phyloP scores from a whole-genome alignment of 2,888 invertebrate species.

The Elysia crispata region DNA sequence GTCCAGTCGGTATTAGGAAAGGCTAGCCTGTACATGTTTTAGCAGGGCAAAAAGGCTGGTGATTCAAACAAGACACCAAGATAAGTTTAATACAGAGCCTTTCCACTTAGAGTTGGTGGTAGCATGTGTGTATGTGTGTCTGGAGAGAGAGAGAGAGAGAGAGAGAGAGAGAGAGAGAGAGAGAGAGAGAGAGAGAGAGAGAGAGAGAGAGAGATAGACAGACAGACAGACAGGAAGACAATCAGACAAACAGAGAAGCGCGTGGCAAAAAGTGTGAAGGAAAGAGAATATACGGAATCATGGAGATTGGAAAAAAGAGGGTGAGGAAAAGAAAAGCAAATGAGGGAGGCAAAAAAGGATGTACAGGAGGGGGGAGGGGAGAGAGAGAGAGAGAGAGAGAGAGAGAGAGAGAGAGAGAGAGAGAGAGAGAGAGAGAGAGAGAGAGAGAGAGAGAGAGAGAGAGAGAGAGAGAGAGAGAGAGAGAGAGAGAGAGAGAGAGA shows the following conservation, averaged over 20 bases:
- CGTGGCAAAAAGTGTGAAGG: neutral
- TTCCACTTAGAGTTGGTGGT: constrained; percentile 24
- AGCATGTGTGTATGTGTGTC: constrained; percentile 33
- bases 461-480: neutral
- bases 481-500: too few species aligned
- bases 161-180: neutral
- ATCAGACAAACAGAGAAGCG: neutral
- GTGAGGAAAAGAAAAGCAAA: neutral
- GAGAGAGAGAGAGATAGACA: too few species aligned
- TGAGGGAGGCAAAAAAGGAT: neutral
- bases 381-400: constrained; percentile 33
- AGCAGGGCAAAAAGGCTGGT: too few species aligned
- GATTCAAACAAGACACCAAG: too few species aligned
- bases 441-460: neutral
- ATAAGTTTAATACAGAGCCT: too few species aligned
- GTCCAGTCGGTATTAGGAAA: too few species aligned
- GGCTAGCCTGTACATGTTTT: too few species aligned
- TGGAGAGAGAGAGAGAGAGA: constrained; percentile 1
- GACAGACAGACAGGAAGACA: neutral
- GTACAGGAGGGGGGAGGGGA: neutral
- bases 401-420: constrained; percentile 11
- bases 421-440: neutral
- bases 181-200: neutral
- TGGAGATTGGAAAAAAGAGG: too few species aligned
- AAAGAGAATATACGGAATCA: too few species aligned